Evolutionary conservation across 2,113 vertebrate species (phyloP).

Genomic region (Capreolus pygargus): DNA sequence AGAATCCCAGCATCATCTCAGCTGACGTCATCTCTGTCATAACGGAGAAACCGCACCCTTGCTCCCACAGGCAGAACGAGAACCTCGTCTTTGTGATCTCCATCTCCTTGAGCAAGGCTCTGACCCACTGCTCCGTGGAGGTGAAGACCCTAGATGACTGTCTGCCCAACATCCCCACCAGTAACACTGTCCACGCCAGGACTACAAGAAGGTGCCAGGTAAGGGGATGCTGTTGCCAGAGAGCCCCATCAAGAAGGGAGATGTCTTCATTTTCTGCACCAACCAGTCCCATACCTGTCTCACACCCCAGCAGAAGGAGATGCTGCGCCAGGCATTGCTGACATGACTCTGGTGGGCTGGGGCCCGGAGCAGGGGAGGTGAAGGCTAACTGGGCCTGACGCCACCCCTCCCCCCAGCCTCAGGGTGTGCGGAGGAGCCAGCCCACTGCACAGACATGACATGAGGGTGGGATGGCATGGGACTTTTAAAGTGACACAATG

Average conservation of each 20-base stretch:
- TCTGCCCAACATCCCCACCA: neutral
- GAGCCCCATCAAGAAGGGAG: neutral
- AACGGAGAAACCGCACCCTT: neutral
- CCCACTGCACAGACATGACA: neutral
- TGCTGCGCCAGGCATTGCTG: rapidly evolving
- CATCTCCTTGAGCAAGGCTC: neutral
- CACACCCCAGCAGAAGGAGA: neutral
- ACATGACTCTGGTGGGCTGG: neutral
- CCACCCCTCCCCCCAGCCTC: neutral
- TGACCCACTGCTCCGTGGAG: neutral
- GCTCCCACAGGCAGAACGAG: neutral
- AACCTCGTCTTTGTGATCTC: neutral
- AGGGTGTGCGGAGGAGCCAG: neutral
- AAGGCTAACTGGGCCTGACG: neutral
- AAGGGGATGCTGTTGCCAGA: neutral
- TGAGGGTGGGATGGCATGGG: neutral
- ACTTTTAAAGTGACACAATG: neutral
- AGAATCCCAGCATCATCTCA: constrained; percentile 75
- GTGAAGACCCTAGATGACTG: neutral
- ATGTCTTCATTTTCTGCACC: neutral
- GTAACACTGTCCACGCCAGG: neutral
- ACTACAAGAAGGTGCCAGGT: neutral
- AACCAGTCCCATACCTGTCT: neutral
- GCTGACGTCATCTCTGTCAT: neutral
- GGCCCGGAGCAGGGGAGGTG: neutral